Percentiles rank a stretch among this genome's conserved stretches.
phyloP scores from a whole-genome alignment of 2,888 invertebrate genomes.

The Calephelis perditalis region DNA sequence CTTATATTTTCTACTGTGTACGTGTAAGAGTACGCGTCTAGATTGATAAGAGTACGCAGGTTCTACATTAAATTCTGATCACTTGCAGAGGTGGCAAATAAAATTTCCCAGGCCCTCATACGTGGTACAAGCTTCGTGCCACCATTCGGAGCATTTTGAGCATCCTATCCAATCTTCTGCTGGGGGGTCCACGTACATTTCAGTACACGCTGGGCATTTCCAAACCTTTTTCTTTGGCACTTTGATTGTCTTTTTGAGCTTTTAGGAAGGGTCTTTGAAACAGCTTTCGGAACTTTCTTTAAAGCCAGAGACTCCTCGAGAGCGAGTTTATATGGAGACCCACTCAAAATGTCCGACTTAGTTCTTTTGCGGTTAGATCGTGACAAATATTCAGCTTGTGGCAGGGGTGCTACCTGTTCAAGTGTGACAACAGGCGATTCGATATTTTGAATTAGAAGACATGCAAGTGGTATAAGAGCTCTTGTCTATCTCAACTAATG shows the following conservation, averaged over 20 bases:
- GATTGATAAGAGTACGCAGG: not conserved
- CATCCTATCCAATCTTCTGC: constrained; percentile 1
- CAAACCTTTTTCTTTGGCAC: not conserved
- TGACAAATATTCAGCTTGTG: not conserved
- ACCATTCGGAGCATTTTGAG: no score
- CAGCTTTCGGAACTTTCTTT: constrained; percentile 3
- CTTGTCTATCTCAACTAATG: constrained; percentile 3
- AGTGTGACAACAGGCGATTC: not conserved
- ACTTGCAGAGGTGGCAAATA: constrained; percentile 1
- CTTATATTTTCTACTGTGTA: no score
- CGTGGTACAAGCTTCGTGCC: no score
- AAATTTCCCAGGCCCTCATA: constrained; percentile 3
- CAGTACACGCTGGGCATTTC: not conserved
- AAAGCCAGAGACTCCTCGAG: not conserved
- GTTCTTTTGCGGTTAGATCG: no score
- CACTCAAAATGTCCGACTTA: not conserved
- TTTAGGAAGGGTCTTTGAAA: constrained; percentile 5
- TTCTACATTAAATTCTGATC: constrained; percentile 4
- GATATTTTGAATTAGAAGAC: constrained; percentile 3
- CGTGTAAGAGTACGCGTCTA: no score
- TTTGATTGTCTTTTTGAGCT: not conserved
- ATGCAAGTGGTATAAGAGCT: constrained; percentile 3
- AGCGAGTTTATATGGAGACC: constrained; percentile 4
- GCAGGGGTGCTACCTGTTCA: not conserved
- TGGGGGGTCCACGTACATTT: not conserved